phyloP scores from a whole-genome alignment of 2,797 vertebrate genomes.

The Hylomyscus alleni region DNA sequence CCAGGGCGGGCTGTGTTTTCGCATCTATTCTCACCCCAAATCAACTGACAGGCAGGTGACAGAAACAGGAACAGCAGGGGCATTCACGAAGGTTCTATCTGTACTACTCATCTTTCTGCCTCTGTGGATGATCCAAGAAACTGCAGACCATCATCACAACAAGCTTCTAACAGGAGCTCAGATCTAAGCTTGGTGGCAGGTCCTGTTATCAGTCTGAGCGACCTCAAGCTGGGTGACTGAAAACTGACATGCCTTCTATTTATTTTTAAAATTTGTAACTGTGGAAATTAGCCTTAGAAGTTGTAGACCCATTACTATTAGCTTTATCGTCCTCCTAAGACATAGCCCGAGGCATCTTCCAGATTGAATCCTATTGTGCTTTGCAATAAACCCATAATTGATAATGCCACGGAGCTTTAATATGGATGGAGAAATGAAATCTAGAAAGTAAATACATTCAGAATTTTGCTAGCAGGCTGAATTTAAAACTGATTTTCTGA shows the following conservation, averaged over 20 bases:
- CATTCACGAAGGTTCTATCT: not conserved
- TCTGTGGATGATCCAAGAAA: constrained; percentile 65
- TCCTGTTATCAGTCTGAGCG: constrained; percentile 86
- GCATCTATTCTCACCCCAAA: constrained; percentile 18
- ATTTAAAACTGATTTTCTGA: constrained; percentile 90
- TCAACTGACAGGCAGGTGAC: not conserved
- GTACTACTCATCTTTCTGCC: not conserved
- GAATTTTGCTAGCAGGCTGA: constrained; percentile 90
- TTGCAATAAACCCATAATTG: constrained; percentile 91
- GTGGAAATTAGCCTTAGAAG: constrained; percentile 91
- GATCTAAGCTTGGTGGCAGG: constrained; percentile 75
- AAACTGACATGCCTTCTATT: constrained; percentile 89
- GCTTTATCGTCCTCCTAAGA: constrained; percentile 90
- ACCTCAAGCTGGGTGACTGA: constrained; percentile 89
- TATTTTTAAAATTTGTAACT: constrained; percentile 91
- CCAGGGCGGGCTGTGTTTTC: not conserved
- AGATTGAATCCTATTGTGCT: constrained; percentile 90
- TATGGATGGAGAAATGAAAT: constrained; percentile 89
- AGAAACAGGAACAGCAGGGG: not conserved
- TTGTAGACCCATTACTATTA: constrained; percentile 90
- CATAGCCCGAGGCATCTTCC: constrained; percentile 87
- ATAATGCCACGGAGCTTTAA: constrained; percentile 91
- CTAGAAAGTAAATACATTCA: constrained; percentile 90
- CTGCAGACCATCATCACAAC: constrained; percentile 68
- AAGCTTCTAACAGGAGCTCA: constrained; percentile 75